Percentiles rank a stretch among this genome's conserved stretches.
Evolutionary conservation across 1,140 invertebrate genomes (phyloP).

Genomic region (Limonius californicus): DNA sequence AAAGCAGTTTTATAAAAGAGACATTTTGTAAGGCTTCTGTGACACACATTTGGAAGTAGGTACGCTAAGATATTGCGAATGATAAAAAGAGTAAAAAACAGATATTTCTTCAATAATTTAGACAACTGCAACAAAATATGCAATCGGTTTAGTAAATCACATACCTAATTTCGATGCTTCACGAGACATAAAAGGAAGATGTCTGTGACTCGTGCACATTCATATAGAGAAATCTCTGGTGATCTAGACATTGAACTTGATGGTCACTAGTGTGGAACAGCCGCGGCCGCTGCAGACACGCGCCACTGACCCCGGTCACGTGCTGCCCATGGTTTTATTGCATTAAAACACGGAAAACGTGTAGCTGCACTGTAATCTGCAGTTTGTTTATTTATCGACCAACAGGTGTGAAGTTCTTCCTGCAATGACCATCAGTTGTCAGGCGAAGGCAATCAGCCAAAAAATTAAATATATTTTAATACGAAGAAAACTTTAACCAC

Average conservation of each 20-base stretch:
- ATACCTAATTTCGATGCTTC: background rate
- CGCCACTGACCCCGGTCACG: slow-evolving; percentile 23
- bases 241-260: slow-evolving; percentile 29
- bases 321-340: background rate
- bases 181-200: background rate
- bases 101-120: background rate
- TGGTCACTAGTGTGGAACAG: slow-evolving; percentile 26
- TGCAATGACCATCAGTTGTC: too few species aligned
- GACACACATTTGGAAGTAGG: too few species aligned
- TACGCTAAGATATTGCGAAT: too few species aligned
- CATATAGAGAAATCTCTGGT: slow-evolving; percentile 8
- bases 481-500: too few species aligned
- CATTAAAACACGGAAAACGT: background rate
- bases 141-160: background rate
- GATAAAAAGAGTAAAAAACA: too few species aligned
- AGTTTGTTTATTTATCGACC: too few species aligned
- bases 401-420: too few species aligned
- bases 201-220: background rate
- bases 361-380: background rate
- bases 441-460: too few species aligned
- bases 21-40: too few species aligned
- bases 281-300: slow-evolving; percentile 20
- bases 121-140: background rate
- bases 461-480: too few species aligned
- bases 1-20: too few species aligned